Conservation (phyloP, 2,797 vertebrate genomes). For the Tauraco hartlaubi region DNA sequence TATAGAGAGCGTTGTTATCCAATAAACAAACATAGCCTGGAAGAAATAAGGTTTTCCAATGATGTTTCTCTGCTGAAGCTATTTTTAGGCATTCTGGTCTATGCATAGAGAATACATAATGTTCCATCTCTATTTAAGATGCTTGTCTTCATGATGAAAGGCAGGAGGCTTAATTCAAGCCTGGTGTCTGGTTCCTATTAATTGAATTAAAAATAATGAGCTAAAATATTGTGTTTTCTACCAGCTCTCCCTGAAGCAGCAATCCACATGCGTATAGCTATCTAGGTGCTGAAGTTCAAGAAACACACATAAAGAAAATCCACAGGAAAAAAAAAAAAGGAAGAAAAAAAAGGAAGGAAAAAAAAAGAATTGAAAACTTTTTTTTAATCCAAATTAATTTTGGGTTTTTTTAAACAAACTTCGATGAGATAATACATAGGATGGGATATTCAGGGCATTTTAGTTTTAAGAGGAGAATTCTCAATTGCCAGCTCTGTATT, state of each 20-base stretch:
- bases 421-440: not conserved
- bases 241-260: not conserved
- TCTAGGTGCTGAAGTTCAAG: not conserved
- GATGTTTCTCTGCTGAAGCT: not conserved
- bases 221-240: conserved; percentile 6
- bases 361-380: fast-evolving
- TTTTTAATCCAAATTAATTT: not conserved
- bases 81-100: conserved; percentile 19
- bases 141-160: not conserved
- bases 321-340: fast-evolving
- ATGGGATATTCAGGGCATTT: not conserved
- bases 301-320: not conserved
- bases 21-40: not conserved
- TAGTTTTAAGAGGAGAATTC: not conserved
- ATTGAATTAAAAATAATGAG: conserved; percentile 29
- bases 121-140: not conserved
- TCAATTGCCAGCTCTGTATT: not conserved
- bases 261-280: not conserved
- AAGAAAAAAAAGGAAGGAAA: fast-evolving
- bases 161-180: conserved; percentile 14
- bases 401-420: not conserved
- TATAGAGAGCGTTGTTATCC: not conserved
- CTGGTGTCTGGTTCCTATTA: conserved; percentile 42
- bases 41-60: not conserved
- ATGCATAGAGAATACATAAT: not conserved